Percentiles rank a stretch among this genome's conserved stretches.
phyloP scores from a whole-genome alignment of 92 coral and sea anemone species.

The Porites lobata region DNA sequence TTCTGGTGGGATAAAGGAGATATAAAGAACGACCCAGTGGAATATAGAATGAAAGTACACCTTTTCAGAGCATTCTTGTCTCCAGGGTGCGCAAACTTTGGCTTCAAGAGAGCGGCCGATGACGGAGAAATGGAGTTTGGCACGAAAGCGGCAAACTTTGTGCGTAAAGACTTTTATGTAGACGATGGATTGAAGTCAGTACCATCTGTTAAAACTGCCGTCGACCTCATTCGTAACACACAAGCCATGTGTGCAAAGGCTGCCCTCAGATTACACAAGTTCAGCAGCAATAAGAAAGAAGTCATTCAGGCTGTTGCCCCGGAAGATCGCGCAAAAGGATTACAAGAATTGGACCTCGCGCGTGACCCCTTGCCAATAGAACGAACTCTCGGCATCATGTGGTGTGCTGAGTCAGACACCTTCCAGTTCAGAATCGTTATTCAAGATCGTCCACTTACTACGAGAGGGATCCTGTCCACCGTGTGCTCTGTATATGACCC shows the following conservation, averaged over 20 bases:
- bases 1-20: conserved; percentile 71
- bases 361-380: conserved; percentile 56
- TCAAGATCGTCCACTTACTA: conserved; percentile 64
- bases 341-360: conserved; percentile 53
- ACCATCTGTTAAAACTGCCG: conserved; percentile 34
- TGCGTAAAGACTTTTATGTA: conserved; percentile 57
- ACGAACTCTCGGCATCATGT: conserved; percentile 62
- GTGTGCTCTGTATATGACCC: conserved; percentile 62
- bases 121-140: conserved; percentile 70
- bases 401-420: conserved; percentile 58
- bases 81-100: conserved; percentile 78
- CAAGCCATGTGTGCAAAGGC: conserved; percentile 71
- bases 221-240: conserved; percentile 48
- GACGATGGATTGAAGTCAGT: conserved; percentile 68
- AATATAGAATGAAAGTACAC: conserved; percentile 82
- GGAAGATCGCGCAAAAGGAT: conserved; percentile 62
- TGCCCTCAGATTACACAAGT: conserved; percentile 65
- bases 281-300: conserved; percentile 46
- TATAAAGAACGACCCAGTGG: conserved; percentile 44
- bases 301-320: conserved; percentile 53
- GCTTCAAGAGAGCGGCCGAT: conserved; percentile 62
- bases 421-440: conserved; percentile 66
- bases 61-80: conserved; percentile 72
- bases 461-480: conserved; percentile 66
- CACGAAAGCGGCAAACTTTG: conserved; percentile 40